Evolutionary conservation across 2,888 invertebrate genomes (phyloP), one percentile per base, ranked within the genome.

Genomic region (Cataglyphis albicans): DNA sequence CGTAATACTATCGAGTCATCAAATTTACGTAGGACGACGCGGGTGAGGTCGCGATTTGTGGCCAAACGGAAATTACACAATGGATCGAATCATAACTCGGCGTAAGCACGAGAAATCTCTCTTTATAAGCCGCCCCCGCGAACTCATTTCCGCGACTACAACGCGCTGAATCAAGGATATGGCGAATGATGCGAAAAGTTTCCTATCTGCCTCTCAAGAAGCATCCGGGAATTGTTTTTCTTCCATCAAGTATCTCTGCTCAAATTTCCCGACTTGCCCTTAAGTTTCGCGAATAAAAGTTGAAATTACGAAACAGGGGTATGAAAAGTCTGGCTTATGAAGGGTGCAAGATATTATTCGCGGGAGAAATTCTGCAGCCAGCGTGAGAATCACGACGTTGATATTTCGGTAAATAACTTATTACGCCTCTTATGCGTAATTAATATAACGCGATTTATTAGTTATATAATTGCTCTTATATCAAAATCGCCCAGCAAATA

Each of bases 31-130:
- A 48, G 89, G 74, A 78, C 75, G 81, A 59, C 61, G 70, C 57
- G 72, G 72, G 72, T 82, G 84, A 67, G 82, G 82, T 83, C 74
- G 88, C 82, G 88, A 84, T 81, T 84, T 82, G 81, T 57, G 81
- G 74, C 85, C 85, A 86, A 81, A 87, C 90, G 90, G 92, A 92
- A 92, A 92, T 92, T 92, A 89, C 89, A 89, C 82, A 63, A 84
- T 84, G 89, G 89, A 88, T 92, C 90, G 87, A 88, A 91, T 90
- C 90, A 90, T 88, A 86, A 86, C 72, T 72, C 83, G 67, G 41
- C 61, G 80, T 80, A 70, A 81, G 76, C 73, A 63, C 86, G 89
- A 90, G 89, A 88, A 91, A 91, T 91, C 85, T 48, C 86, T 81
- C 64, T 82, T 89, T 82, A 86, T 89, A 90, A 90, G 85, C 87